Evolutionary conservation across 1,140 invertebrate species (phyloP), one percentile per base, ranked within the genome.

Genomic region (Philopotamus ludificatus): DNA sequence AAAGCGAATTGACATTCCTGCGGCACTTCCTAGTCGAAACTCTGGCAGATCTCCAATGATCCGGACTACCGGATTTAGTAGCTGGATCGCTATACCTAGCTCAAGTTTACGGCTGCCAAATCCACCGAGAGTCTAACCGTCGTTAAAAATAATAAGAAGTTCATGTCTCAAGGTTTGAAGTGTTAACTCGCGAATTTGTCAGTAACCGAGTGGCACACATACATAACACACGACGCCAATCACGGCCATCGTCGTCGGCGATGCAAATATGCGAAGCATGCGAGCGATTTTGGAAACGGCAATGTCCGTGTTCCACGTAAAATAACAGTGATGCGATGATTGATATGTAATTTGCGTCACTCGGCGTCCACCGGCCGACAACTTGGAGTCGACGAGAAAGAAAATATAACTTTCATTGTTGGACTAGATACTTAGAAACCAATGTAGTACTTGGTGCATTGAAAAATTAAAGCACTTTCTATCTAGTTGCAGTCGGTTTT

Each of bases 1-100:
- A 50, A 50, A n/a, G 21, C n/a, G n/a, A 39, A 50, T 22, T 10
- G 1, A 21, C 15, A 50, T 16, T 22, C 20, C 18, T 57, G 2
- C n/a, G 23, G 21, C 8, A 39, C 54, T 57, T 57, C 54, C 54
- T 57, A 41, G 39, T 53, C 22, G 23, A 22, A n/a, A 23, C 22
- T 23, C 23, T 57, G 54, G 54, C 54, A 57, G 16, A 9, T n/a
- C 42, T 57, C 54, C 54, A 57, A 21, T 22, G 34, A 20, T 39
- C 20, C 20, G 28, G 15, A 28, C 39, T 18, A 21, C 21, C 3
- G 23, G 23, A 53, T 53, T 53, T 25, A 53, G n/a, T 25, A 53
- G 50, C 18, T 25, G 15, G 47, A 49, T 22, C 21, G 2, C 23
- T 26, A 16, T 22, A 22, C 20, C 50, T 25, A 53, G 50, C 23